A percentile compares a stretch with the other conserved stretches of the same genome.
These are phyloP conservation scores for Agrochola macilenta DNA, from an alignment of 2,888 invertebrate genomes.

Conservation along the genomic window DNA sequence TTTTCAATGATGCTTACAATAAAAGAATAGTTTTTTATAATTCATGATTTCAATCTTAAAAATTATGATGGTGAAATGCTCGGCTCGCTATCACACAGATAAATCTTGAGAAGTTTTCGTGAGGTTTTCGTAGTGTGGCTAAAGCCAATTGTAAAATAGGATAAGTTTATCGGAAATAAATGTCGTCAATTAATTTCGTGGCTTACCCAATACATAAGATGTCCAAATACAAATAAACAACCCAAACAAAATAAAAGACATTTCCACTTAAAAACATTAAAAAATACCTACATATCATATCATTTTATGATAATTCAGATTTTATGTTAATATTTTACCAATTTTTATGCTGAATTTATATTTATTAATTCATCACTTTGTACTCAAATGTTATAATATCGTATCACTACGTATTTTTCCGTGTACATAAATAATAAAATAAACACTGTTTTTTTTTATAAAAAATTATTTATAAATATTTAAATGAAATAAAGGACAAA, in stretches of 20 bases:
- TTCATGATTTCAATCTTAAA: too few relatives aligned
- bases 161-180: background rate
- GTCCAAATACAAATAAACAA: background rate
- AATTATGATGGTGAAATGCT: too few relatives aligned
- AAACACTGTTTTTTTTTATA: too few relatives aligned
- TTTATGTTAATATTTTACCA: too few relatives aligned
- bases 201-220: too few relatives aligned
- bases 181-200: background rate
- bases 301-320: too few relatives aligned
- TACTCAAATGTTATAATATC: background rate
- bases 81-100: background rate
- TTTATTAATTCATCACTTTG: too few relatives aligned
- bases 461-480: too few relatives aligned
- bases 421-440: background rate
- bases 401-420: background rate
- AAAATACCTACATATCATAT: background rate
- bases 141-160: background rate
- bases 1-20: too few relatives aligned
- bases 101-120: background rate
- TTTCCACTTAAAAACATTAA: background rate
- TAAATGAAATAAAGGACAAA: background rate
- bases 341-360: too few relatives aligned
- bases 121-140: background rate
- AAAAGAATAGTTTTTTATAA: too few relatives aligned
- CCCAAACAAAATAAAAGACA: background rate